A percentile compares a stretch with the other conserved stretches of the same genome.
These are phyloP conservation scores for Felis chaus DNA, from an alignment of 2,113 vertebrate species.

Conservation along the genomic window DNA sequence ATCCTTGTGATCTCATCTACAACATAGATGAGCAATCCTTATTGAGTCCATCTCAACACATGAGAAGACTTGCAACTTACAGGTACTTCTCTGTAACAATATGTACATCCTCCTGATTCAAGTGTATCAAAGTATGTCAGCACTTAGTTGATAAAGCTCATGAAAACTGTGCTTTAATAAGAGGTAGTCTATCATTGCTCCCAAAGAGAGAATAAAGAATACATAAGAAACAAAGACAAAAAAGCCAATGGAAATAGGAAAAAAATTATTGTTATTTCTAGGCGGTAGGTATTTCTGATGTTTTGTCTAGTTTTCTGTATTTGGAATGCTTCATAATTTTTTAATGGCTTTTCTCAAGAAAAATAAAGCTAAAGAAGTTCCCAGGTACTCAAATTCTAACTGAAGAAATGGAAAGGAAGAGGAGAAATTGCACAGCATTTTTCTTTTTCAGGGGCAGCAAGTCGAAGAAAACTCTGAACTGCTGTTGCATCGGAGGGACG, in stretches of 20 bases:
- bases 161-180: neutral
- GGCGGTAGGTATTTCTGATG: neutral
- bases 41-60: neutral
- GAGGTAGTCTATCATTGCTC: neutral
- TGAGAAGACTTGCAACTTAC: neutral
- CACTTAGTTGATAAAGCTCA: neutral
- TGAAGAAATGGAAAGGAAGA: slow-evolving; percentile 16
- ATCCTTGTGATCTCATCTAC: neutral
- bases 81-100: neutral
- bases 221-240: neutral
- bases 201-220: neutral
- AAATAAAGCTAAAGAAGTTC: neutral
- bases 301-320: neutral
- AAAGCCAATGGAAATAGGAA: neutral
- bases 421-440: slow-evolving; percentile 44
- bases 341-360: neutral
- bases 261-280: neutral
- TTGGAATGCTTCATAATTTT: neutral
- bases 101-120: neutral
- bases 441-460: slow-evolving; percentile 72
- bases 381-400: slow-evolving; percentile 40
- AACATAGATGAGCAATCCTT: neutral
- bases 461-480: slow-evolving; percentile 77
- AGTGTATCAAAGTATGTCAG: neutral
- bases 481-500: slow-evolving; percentile 81